A percentile compares a stretch with the other conserved stretches of the same genome.
Conservation (phyloP, 1,140 invertebrate genomes). For the Spodoptera frugiperda region DNA sequence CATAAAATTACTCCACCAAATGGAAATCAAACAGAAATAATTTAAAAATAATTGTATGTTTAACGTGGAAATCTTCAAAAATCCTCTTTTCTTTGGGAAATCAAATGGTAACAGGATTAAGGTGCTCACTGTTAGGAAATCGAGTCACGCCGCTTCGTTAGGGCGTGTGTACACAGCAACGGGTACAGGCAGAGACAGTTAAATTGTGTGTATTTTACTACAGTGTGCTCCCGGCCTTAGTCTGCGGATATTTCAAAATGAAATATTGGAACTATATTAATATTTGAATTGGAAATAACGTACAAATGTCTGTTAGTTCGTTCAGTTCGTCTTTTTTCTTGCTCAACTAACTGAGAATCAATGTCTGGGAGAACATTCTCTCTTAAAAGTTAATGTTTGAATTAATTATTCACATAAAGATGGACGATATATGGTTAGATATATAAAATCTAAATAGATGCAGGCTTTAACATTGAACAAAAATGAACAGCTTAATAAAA, state of each 20-base stretch:
- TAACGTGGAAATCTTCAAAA: conserved; percentile 9
- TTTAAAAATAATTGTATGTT: not conserved
- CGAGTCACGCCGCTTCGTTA: conserved; percentile 60
- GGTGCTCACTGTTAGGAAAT: conserved; percentile 50
- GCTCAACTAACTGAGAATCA: no score
- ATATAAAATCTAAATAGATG: no score
- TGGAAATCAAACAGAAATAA: no score
- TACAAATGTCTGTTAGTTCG: not conserved
- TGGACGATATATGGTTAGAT: no score
- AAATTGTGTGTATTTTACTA: conserved; percentile 34
- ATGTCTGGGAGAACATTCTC: no score
- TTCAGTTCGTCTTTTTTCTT: not conserved
- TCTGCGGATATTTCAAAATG: not conserved
- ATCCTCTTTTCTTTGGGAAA: conserved; percentile 41
- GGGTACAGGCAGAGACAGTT: conserved; percentile 4
- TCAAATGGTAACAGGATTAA: conserved; percentile 51
- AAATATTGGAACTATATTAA: conserved; percentile 7
- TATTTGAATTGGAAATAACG: not conserved
- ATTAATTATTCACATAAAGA: no score
- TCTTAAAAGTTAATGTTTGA: no score
- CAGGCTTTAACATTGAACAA: no score
- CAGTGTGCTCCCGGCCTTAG: conserved; percentile 22
- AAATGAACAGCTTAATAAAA: no score
- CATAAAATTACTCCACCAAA: no score
- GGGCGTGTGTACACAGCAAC: conserved; percentile 46